These are phyloP conservation scores for Chromis chromis DNA, from an alignment of 2,797 vertebrate species.

Conservation along the genomic window DNA sequence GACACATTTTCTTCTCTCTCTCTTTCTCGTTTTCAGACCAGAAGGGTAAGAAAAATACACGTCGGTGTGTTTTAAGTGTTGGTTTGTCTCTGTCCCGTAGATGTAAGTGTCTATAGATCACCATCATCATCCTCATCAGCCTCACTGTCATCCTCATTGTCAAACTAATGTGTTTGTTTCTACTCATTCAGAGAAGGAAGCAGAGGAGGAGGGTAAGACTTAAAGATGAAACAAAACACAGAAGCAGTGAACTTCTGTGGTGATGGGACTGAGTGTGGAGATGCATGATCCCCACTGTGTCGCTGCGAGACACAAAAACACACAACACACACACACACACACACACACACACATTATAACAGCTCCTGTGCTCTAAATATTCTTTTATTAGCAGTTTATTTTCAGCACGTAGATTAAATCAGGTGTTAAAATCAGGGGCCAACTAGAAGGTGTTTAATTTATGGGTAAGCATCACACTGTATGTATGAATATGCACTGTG, in stretches of 20 bases:
- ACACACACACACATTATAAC: slow-evolving; percentile 1
- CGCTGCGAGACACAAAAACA: neutral
- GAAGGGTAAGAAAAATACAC: slow-evolving; percentile 73
- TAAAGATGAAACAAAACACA: slow-evolving; percentile 66
- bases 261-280: slow-evolving; percentile 70
- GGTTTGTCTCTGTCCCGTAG: slow-evolving; percentile 16
- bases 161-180: slow-evolving; percentile 47
- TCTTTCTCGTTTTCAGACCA: slow-evolving; percentile 64
- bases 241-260: slow-evolving; percentile 77
- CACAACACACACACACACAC: slow-evolving; percentile 18
- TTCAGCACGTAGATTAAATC: slow-evolving; percentile 46
- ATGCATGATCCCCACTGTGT: slow-evolving; percentile 56
- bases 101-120: neutral
- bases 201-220: slow-evolving; percentile 79
- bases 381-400: slow-evolving; percentile 53
- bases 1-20: neutral
- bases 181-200: slow-evolving; percentile 66
- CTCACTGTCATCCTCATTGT: slow-evolving; percentile 17
- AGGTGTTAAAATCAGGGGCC: slow-evolving; percentile 21
- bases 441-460: slow-evolving; percentile 62
- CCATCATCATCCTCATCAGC: slow-evolving; percentile 5
- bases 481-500: neutral
- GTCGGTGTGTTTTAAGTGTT: no score
- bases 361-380: neutral
- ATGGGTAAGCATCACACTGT: slow-evolving; percentile 12